phyloP scores from a whole-genome alignment of 2,797 vertebrate genomes.

The Aplochiton taeniatus region DNA sequence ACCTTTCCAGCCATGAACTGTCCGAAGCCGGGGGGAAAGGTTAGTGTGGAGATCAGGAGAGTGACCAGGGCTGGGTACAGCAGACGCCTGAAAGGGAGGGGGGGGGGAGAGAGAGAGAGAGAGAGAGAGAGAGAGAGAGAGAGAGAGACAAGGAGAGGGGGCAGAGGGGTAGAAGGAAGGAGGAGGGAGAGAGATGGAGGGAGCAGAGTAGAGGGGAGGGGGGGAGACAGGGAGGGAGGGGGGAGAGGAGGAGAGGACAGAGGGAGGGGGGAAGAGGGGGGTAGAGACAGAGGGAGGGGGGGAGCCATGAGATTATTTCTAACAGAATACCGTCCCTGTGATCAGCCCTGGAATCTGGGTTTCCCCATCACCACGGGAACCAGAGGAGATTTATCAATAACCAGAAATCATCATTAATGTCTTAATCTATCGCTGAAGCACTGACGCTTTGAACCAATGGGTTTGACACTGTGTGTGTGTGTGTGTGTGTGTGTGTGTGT shows the following conservation, averaged over 20 bases:
- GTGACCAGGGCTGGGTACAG: conserved; percentile 95
- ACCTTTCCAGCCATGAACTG: conserved; percentile 99
- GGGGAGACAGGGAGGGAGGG: background rate
- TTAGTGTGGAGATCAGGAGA: conserved; percentile 88
- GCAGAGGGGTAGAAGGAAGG: background rate
- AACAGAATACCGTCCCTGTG: no score
- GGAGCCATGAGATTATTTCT: background rate
- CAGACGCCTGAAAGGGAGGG: conserved; percentile 74
- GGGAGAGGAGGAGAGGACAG: background rate
- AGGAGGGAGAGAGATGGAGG: background rate
- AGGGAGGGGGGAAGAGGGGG: background rate
- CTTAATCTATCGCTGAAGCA: background rate
- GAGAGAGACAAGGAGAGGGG: no score
- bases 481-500: conserved; percentile 1
- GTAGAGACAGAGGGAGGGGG: background rate
- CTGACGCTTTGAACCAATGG: background rate
- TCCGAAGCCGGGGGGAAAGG: conserved; percentile 94
- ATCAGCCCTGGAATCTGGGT: no score
- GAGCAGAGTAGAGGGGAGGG: background rate
- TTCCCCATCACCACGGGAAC: background rate
- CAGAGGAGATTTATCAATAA: background rate
- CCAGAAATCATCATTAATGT: background rate
- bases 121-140: background rate
- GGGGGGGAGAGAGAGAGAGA: conserved; percentile 33
- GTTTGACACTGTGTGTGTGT: background rate